A percentile compares a stretch with the other conserved stretches of the same genome.
Conservation (phyloP, 2,113 vertebrate genomes). For the Chamaetylas fuelleborni region DNA sequence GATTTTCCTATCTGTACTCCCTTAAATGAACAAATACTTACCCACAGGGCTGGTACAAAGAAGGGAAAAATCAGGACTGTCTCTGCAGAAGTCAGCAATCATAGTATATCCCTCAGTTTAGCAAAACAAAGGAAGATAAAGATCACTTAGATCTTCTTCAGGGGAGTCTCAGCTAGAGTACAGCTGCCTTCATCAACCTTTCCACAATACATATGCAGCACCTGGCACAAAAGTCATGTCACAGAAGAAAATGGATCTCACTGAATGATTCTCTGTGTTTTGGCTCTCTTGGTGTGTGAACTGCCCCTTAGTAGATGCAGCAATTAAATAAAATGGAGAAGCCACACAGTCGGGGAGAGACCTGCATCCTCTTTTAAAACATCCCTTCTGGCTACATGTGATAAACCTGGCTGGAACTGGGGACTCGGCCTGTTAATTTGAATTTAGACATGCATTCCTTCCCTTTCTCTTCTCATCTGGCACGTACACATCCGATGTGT, state of each 20-base stretch:
- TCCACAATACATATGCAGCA: not conserved
- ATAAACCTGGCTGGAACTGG: not conserved
- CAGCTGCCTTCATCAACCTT: constrained; percentile 16
- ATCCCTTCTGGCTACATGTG: not conserved
- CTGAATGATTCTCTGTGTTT: not conserved
- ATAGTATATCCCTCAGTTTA: not conserved
- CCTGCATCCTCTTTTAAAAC: not conserved
- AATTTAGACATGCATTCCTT: not conserved
- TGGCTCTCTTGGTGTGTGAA: not conserved
- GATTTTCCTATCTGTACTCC: not conserved
- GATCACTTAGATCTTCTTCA: not conserved
- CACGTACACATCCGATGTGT: not conserved
- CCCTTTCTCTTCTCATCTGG: not conserved
- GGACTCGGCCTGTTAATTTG: not conserved
- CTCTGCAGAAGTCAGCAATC: not conserved
- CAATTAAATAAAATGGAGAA: not conserved
- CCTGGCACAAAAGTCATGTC: not conserved
- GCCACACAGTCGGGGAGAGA: not conserved
- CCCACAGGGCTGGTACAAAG: not conserved
- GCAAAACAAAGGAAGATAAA: not conserved
- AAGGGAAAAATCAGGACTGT: not conserved
- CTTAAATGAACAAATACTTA: not conserved
- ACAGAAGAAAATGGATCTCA: not conserved
- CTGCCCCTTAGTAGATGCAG: not conserved
- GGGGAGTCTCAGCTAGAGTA: constrained; percentile 3